Evolutionary conservation across 2,797 vertebrate species (phyloP), one percentile per base, ranked within the genome.

Genomic region (Hirundo rustica): DNA sequence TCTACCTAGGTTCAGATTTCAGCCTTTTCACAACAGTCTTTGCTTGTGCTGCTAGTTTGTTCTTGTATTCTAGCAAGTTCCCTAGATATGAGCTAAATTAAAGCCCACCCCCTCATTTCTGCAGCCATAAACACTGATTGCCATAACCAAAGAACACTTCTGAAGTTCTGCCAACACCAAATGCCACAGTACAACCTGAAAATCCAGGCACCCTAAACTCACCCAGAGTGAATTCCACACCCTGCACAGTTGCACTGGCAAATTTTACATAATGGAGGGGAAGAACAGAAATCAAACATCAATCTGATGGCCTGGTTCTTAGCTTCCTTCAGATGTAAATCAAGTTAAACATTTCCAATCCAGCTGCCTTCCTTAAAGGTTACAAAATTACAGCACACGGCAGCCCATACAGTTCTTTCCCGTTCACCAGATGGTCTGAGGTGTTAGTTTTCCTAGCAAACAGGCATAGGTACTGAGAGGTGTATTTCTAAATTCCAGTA

Each of bases 301-400:
- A 66, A 88, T 22, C 20, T 72, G 66, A 80, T 5, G 27, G 45
- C 20, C 38, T 82, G 67, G 22, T 77, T 34, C 65, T 71, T 36
- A 72, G 50, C 27, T 77, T 88, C 50, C 67, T 85, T 40, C 47
- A 93, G 30, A 66, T 53, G 7, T 34, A 89, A 91, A 91, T n/a
- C n/a, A 89, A 83, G 67, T 53, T 26, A 87, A 1, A 1, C 22
- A 61, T 67, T 84, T 84, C 51, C 76, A 88, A 38, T 36, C 29
- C 82, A 96, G 73, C 57, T 75, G 78, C 70, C 32, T 93, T 92
- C n/a, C 72, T 92, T 55, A 83, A 78, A 89, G 44, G 48, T 94
- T 89, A 76, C 58, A 81, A 53, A 78, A 81, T 78, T 66, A 78
- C 45, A 86, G 48, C 53, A 89, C 58, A 13, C 3, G 16, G 67